Evolutionary conservation across 2,113 vertebrate genomes (phyloP).

Genomic region (Gila orcuttii): DNA sequence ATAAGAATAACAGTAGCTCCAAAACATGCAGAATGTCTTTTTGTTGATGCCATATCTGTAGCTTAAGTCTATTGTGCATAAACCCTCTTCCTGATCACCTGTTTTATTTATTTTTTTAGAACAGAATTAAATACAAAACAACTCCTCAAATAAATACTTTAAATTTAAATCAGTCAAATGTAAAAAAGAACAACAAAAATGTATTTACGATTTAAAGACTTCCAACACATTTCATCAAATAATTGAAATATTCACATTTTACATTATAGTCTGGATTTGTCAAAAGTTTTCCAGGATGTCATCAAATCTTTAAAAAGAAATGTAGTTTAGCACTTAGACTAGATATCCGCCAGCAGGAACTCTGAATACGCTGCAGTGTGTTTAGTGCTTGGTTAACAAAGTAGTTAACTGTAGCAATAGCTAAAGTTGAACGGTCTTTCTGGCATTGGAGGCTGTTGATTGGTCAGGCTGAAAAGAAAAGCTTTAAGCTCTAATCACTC

Average conservation of each 20-base stretch:
- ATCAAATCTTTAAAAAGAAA: background rate
- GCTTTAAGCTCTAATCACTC: conserved; percentile 58
- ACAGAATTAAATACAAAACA: no score
- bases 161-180: no score
- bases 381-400: background rate
- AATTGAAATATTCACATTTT: background rate
- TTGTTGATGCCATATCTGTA: no score
- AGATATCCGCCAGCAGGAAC: background rate
- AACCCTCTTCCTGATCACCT: no score
- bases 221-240: no score
- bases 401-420: conserved; percentile 43
- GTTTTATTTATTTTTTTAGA: no score
- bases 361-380: background rate
- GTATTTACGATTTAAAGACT: no score
- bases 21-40: background rate
- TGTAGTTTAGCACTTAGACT: background rate
- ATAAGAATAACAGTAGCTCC: background rate
- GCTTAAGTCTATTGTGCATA: no score
- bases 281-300: background rate
- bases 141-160: background rate
- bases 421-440: background rate
- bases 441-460: conserved; percentile 46
- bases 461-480: conserved; percentile 23
- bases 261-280: background rate
- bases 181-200: no score